These are phyloP conservation scores for Sebastes fasciatus DNA, from an alignment of 2,113 vertebrate species.

Conservation along the genomic window DNA sequence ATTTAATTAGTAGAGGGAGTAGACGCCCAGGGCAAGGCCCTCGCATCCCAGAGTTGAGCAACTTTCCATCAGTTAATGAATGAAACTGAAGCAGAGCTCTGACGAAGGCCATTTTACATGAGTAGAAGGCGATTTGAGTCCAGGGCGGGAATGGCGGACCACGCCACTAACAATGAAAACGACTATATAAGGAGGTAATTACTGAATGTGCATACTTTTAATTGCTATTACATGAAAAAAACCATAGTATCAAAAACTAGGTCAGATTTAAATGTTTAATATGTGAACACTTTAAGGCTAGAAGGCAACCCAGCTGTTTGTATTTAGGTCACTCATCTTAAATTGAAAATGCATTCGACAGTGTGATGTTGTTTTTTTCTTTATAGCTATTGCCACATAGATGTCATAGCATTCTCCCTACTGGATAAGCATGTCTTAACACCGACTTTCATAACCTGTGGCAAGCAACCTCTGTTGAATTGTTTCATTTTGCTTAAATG, in stretches of 20 bases:
- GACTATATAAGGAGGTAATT: background rate
- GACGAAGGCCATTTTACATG: conserved; percentile 60
- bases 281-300: background rate
- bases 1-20: conserved; percentile 73
- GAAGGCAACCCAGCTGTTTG: background rate
- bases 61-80: conserved; percentile 72
- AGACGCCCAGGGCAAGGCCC: conserved; percentile 63
- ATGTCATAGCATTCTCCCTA: background rate
- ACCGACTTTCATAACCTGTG: conserved; percentile 66
- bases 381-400: background rate
- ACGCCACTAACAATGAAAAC: too few species aligned
- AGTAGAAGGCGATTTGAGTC: background rate
- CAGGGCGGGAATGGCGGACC: background rate
- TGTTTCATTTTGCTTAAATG: conserved; percentile 80
- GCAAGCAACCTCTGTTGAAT: conserved; percentile 66
- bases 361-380: background rate
- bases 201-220: background rate
- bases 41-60: conserved; percentile 56
- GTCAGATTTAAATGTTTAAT: background rate
- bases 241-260: background rate
- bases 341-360: background rate
- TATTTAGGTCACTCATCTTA: background rate
- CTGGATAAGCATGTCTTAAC: conserved; percentile 39
- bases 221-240: background rate
- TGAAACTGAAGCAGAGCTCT: conserved; percentile 67